Conservation (phyloP, 1,140 invertebrate genomes). For the Panonychus citri region DNA sequence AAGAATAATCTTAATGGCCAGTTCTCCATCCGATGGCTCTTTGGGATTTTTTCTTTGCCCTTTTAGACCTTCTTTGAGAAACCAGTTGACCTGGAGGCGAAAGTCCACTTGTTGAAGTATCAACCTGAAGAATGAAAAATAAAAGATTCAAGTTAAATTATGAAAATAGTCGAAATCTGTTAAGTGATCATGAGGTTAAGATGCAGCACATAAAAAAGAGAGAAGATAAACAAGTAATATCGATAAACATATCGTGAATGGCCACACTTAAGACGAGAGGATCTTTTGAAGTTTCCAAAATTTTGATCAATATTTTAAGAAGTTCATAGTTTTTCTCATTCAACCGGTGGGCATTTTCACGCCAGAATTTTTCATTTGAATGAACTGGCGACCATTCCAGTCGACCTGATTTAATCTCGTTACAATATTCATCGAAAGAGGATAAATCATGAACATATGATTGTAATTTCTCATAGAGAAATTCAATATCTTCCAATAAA, state of each 20-base stretch:
- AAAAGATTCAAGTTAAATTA: no score
- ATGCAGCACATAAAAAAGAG: no score
- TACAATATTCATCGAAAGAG: constrained; percentile 96
- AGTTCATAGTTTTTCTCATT: constrained; percentile 98
- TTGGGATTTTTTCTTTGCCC: no score
- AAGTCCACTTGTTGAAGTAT: no score
- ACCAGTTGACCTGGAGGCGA: no score
- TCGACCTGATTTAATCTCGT: constrained; percentile 80
- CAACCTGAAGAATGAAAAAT: no score
- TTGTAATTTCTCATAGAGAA: constrained; percentile 72
- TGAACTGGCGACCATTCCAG: constrained; percentile 99
- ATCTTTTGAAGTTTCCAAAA: constrained; percentile 71
- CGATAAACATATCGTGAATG: constrained; percentile 92
- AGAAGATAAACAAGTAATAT: no score
- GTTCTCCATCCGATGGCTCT: no score
- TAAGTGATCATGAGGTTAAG: constrained; percentile 97
- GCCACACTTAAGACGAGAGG: constrained; percentile 87
- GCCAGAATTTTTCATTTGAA: constrained; percentile 97
- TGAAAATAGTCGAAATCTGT: no score
- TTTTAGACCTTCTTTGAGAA: no score
- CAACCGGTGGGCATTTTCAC: constrained; percentile 80
- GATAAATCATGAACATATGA: constrained; percentile 22
- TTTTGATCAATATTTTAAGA: constrained; percentile 69
- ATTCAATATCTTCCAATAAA: constrained; percentile 79
- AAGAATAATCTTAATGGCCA: no score